These are phyloP conservation scores for Botia almorhae DNA, from an alignment of 2,797 vertebrate genomes.

Conservation along the genomic window DNA sequence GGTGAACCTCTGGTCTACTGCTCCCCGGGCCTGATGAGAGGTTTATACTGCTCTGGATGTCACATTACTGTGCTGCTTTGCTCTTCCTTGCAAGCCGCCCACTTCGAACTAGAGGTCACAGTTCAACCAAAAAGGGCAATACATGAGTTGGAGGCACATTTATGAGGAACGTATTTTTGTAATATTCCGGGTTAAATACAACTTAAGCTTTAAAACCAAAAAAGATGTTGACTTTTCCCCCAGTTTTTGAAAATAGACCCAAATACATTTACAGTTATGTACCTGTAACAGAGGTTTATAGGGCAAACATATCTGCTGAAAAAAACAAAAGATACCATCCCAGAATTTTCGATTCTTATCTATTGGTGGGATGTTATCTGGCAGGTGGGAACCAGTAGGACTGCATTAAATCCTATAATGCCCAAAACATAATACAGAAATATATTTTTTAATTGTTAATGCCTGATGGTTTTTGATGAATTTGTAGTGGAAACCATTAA, in stretches of 20 bases:
- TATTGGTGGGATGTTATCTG: no score
- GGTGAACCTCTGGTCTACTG: conserved; percentile 37
- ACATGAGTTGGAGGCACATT: not conserved
- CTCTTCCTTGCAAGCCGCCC: not conserved
- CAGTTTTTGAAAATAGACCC: not conserved
- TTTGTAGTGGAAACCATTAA: no score
- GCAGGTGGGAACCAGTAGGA: no score
- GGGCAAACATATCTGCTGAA: no score
- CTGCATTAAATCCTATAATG: no score
- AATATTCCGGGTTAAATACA: conserved; percentile 2
- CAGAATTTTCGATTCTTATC: no score
- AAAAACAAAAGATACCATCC: no score
- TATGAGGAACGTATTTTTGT: not conserved
- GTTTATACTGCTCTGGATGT: conserved; percentile 44
- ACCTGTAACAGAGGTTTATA: no score
- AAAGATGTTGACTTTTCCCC: not conserved
- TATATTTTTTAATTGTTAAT: no score
- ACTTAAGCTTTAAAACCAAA: not conserved
- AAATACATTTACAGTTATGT: not conserved
- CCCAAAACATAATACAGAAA: no score
- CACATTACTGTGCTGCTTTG: conserved; percentile 38
- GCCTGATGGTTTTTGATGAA: no score
- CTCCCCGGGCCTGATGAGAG: conserved; percentile 47
- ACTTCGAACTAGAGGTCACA: conserved; percentile 4
- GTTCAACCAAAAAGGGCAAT: conserved; percentile 9